Percentiles rank a stretch among this genome's conserved stretches.
Evolutionary conservation across 2,888 invertebrate genomes (phyloP).

Genomic region (Sicus ferrugineus): DNA sequence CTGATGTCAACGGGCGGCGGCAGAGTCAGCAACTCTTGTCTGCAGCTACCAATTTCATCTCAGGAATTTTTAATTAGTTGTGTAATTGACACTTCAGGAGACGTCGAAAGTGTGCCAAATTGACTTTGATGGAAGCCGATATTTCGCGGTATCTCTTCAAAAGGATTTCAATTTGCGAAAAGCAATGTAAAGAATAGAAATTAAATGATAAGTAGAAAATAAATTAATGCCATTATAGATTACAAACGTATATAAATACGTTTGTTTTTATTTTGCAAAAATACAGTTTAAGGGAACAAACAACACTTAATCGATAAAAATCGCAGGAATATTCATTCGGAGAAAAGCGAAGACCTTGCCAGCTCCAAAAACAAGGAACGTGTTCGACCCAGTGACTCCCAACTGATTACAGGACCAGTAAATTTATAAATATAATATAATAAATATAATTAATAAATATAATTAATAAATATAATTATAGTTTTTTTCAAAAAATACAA

Average conservation of each 20-base stretch:
- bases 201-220: background rate
- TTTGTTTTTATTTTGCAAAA: too few relatives aligned
- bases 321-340: constrained; percentile 60
- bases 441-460: too few relatives aligned
- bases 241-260: too few relatives aligned
- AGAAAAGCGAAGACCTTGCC: constrained; percentile 54
- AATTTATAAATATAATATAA: too few relatives aligned
- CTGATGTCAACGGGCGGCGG: too few relatives aligned
- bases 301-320: constrained; percentile 54
- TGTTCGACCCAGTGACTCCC: background rate
- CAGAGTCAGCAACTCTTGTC: too few relatives aligned
- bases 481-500: too few relatives aligned
- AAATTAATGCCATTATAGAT: background rate
- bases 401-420: background rate
- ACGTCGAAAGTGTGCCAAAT: constrained; percentile 16
- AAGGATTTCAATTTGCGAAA: background rate
- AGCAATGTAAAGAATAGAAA: background rate
- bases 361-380: constrained; percentile 6
- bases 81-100: constrained; percentile 36
- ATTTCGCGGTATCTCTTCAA: too few relatives aligned
- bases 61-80: too few relatives aligned
- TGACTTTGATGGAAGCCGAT: background rate
- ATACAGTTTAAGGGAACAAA: too few relatives aligned
- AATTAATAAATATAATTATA: too few relatives aligned
- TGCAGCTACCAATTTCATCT: too few relatives aligned